These are phyloP conservation scores for Physeter macrocephalus DNA, from an alignment of 2,113 vertebrate genomes.

Conservation along the genomic window DNA sequence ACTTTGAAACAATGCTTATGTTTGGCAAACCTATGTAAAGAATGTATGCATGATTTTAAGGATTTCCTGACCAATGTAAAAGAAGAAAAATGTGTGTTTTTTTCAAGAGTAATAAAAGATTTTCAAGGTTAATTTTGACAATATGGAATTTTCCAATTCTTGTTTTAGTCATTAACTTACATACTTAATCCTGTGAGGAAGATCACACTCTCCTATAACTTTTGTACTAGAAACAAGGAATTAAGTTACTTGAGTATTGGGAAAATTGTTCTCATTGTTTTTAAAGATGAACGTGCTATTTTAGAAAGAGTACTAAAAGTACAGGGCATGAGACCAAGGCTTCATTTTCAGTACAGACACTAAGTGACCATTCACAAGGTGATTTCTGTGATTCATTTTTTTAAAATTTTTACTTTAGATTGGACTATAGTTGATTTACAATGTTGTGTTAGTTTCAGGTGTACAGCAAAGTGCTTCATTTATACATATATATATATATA, in stretches of 20 bases:
- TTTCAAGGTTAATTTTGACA: not conserved
- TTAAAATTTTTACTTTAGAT: not conserved
- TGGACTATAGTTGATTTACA: not conserved
- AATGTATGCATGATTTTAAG: not conserved
- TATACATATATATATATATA: not conserved
- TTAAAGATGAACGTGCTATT: not conserved
- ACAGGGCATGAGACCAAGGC: not conserved
- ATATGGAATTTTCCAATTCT: not conserved
- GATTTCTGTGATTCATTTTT: not conserved
- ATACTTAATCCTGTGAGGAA: not conserved
- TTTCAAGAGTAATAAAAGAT: not conserved
- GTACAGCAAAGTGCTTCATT: not conserved
- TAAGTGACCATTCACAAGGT: not conserved
- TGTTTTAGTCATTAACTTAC: not conserved
- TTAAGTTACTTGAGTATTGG: not conserved
- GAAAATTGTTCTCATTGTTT: not conserved
- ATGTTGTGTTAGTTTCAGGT: not conserved
- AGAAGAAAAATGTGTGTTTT: not conserved
- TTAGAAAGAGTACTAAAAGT: not conserved
- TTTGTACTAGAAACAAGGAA: not conserved
- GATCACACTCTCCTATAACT: not conserved
- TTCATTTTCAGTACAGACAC: not conserved
- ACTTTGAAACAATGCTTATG: not conserved
- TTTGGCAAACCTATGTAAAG: not conserved
- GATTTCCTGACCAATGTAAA: not conserved